A percentile compares a stretch with the other conserved stretches of the same genome.
Evolutionary conservation across 2,113 vertebrate species (phyloP).

Genomic region (Microcebus griseorufus): DNA sequence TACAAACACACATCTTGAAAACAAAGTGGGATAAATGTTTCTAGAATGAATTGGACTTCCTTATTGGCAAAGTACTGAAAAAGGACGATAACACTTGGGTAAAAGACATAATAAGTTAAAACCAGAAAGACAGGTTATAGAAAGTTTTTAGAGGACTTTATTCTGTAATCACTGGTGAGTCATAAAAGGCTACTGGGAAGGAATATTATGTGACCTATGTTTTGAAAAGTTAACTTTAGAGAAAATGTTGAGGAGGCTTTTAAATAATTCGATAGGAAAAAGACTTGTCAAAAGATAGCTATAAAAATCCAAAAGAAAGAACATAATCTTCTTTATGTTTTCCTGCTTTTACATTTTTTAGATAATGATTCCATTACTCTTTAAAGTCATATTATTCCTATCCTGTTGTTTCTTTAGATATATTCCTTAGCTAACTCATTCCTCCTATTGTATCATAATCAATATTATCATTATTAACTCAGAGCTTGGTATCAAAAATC

Average conservation of each 20-base stretch:
- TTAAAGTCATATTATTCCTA: neutral
- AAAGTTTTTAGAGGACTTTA: neutral
- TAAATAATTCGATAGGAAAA: neutral
- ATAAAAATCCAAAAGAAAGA: neutral
- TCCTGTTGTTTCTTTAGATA: neutral
- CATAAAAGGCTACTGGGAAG: neutral
- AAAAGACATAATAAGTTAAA: neutral
- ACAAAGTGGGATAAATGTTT: neutral
- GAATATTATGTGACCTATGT: neutral
- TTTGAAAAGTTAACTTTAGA: conserved; percentile 3
- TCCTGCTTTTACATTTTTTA: neutral
- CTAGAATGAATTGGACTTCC: neutral
- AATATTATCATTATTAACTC: neutral
- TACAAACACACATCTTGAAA: neutral
- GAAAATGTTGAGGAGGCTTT: neutral
- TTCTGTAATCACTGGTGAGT: neutral
- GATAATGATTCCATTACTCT: neutral
- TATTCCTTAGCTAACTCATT: neutral
- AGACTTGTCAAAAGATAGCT: neutral
- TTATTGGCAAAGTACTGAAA: neutral
- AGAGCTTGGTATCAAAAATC: neutral
- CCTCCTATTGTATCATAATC: neutral
- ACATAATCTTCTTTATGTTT: neutral
- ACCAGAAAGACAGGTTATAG: accelerated
- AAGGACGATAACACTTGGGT: neutral